phyloP scores from a whole-genome alignment of 2,797 vertebrate genomes.

The Borostomias antarcticus region DNA sequence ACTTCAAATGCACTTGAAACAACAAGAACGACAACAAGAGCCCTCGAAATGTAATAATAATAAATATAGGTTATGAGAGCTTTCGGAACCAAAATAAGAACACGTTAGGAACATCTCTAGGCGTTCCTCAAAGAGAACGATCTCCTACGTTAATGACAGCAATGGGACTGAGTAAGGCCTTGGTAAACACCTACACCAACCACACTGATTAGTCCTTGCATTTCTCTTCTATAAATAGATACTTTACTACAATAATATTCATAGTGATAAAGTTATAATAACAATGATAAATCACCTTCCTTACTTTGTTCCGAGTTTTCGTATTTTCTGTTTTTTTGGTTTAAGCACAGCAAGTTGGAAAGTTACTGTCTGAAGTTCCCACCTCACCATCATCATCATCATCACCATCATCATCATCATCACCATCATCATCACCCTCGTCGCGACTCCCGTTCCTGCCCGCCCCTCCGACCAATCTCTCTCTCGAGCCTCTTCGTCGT shows the following conservation, averaged over 20 bases:
- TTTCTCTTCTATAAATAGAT: conserved; percentile 77
- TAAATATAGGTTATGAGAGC: conserved; percentile 74
- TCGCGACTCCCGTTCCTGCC: conserved; percentile 42
- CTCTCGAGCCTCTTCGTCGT: conserved; percentile 55
- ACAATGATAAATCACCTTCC: conserved; percentile 62
- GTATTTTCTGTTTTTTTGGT: conserved; percentile 62
- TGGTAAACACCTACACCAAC: conserved; percentile 72
- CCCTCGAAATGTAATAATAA: conserved; percentile 73
- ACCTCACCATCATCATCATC: conserved; percentile 69
- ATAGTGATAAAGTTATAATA: conserved; percentile 51
- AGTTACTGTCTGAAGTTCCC: conserved; percentile 74
- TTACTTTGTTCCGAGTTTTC: conserved; percentile 68
- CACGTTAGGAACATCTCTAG: conserved; percentile 53
- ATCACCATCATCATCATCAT: conserved; percentile 53
- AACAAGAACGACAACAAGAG: conserved; percentile 66
- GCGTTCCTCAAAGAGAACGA: conserved; percentile 55
- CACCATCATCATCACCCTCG: conserved; percentile 21
- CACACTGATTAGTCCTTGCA: conserved; percentile 80
- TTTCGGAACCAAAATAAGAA: conserved; percentile 65
- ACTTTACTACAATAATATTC: conserved; percentile 77
- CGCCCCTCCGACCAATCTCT: conserved; percentile 49
- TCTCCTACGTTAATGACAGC: conserved; percentile 76
- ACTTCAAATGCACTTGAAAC: conserved; percentile 70
- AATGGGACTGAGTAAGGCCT: conserved; percentile 77
- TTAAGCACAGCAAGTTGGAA: conserved; percentile 84